Evolutionary conservation across 2,797 vertebrate species (phyloP).

Genomic region (Mus caroli): DNA sequence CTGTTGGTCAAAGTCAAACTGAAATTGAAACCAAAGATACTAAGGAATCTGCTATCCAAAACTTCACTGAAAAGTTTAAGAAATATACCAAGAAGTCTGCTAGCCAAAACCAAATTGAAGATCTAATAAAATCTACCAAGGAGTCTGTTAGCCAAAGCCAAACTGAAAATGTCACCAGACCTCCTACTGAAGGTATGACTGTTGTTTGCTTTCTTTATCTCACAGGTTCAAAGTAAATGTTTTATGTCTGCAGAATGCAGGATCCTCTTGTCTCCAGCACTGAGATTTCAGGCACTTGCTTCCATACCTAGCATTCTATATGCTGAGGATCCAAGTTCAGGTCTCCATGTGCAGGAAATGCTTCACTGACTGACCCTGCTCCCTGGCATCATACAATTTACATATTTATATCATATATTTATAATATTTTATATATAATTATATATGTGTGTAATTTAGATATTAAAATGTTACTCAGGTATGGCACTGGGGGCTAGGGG

Average conservation of each 20-base stretch:
- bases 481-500: background rate
- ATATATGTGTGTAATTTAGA: background rate
- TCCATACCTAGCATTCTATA: background rate
- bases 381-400: background rate
- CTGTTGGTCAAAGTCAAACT: background rate
- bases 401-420: background rate
- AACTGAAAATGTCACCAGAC: background rate
- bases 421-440: background rate
- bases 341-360: background rate
- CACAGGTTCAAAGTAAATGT: background rate
- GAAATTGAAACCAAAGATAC: background rate
- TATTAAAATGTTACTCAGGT: background rate
- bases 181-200: constrained; percentile 64
- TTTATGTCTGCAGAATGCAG: background rate
- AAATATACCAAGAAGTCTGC: background rate
- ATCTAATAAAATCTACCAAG: background rate
- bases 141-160: background rate
- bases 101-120: background rate
- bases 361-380: background rate
- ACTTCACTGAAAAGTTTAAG: background rate
- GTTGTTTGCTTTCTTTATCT: background rate
- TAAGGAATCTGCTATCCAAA: background rate
- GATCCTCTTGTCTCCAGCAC: background rate
- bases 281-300: background rate
- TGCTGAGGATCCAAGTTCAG: background rate